Base-by-base conservation (phyloP, 2,888 invertebrate species). In the Linnaemya tessellans region DNA sequence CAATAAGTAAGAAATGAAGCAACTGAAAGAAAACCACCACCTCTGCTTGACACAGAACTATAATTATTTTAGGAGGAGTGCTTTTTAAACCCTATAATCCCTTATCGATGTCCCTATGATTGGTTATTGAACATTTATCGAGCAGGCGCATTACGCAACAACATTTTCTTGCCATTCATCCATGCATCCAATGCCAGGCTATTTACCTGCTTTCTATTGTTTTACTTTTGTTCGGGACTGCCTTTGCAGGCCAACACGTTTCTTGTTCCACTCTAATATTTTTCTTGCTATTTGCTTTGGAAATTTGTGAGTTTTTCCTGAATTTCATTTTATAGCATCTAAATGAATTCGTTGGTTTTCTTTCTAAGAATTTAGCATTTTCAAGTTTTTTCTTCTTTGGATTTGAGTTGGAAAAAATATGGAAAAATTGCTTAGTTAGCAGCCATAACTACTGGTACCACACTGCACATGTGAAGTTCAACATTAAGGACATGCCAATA, bases 61-160 rank as follows among this genome's bases (percentile, higher is more conserved):
- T 20, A 60, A 38, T 20, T 38, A 15, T 62, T 5, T 41, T 51
- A 18, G 22, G 2, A 51, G 22, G 62, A 38, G 74, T 67, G 58
- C 8, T 13, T 7, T 10, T 51, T 0, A 54, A 71, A 49, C 58
- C 62, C 70, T 70, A 68, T n/a, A 70, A 35, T 49, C 49, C n/a
- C 13, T 49, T 71, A 62, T 54, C n/a, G 25, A 51, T 71, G 51
- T 71, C 62, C 71, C 51, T 71, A 75, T 54, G 68, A 85, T 85
- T 85, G 85, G 85, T 85, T 85, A 85, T 85, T 85, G 85, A 85
- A 75, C 79, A 79, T 80, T 75, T 78, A 85, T 85, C 85, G 85
- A 85, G 85, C 82, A 82, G 79, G 85, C 85, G 85, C 85, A 82
- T 3, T 73, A 68, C 4, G 18, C 11, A 65, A 15, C 30, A 58